These are phyloP conservation scores for Todus mexicanus DNA, from an alignment of 2,797 vertebrate species.

Conservation along the genomic window DNA sequence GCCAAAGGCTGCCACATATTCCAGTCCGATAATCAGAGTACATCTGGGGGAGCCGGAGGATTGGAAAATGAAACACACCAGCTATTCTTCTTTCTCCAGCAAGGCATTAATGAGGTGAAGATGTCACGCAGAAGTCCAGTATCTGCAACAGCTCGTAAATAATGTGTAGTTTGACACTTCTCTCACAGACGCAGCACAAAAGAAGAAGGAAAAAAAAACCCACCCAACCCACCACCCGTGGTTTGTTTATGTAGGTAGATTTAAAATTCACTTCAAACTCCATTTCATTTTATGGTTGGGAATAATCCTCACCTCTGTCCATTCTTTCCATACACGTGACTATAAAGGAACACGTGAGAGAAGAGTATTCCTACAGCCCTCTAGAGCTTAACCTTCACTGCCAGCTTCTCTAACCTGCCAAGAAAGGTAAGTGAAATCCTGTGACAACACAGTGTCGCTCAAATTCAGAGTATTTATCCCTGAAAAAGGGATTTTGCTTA, in stretches of 20 bases:
- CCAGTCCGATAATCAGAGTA: neutral
- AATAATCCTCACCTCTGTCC: neutral
- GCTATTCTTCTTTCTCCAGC: neutral
- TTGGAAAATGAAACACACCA: neutral
- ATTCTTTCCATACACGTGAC: neutral
- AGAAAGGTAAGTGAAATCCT: neutral
- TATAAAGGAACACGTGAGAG: neutral
- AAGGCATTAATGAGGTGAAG: slow-evolving; percentile 5
- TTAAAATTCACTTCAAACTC: neutral
- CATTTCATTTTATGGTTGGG: neutral
- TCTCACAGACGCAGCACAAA: neutral
- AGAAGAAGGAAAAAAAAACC: neutral
- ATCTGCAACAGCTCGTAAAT: neutral
- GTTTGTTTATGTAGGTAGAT: neutral
- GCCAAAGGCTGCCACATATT: neutral
- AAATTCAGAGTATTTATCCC: neutral
- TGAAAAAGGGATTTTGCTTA: neutral
- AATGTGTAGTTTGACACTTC: neutral
- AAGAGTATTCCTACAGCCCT: neutral
- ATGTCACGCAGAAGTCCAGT: neutral
- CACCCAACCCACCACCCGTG: neutral
- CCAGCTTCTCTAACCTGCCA: neutral
- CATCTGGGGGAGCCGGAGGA: neutral
- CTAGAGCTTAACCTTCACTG: neutral
- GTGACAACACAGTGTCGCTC: neutral